phyloP scores from a whole-genome alignment of 2,888 invertebrate species.

The Volucella inflata region DNA sequence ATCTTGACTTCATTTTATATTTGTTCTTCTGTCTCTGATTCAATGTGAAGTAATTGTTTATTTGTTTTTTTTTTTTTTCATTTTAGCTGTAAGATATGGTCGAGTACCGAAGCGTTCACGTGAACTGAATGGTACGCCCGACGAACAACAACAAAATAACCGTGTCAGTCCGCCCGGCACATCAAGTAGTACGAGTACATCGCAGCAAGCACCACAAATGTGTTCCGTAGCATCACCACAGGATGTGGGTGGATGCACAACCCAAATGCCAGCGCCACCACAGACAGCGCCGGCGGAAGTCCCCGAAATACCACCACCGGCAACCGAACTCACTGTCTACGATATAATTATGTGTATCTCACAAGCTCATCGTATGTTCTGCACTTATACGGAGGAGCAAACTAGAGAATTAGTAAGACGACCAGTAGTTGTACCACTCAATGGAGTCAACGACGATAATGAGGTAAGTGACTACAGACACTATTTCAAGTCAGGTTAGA shows the following conservation, averaged over 20 bases:
- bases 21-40: neutral
- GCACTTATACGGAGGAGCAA: constrained; percentile 94
- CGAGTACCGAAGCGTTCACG: constrained; percentile 96
- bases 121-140: constrained; percentile 87
- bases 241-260: constrained; percentile 81
- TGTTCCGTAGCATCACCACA: constrained; percentile 84
- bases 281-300: constrained; percentile 52
- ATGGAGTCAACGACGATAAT: constrained; percentile 80
- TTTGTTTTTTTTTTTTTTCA: neutral
- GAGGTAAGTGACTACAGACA: constrained; percentile 37
- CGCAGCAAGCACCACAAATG: constrained; percentile 84
- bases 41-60: constrained; percentile 10
- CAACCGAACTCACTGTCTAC: constrained; percentile 88
- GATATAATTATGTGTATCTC: constrained; percentile 92
- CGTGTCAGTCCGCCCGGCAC: constrained; percentile 83
- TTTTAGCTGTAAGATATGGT: constrained; percentile 96
- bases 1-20: neutral
- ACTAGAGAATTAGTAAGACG: constrained; percentile 88
- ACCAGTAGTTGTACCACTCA: constrained; percentile 87
- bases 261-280: constrained; percentile 76
- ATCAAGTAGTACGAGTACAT: constrained; percentile 82
- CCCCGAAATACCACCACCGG: constrained; percentile 78
- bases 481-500: neutral
- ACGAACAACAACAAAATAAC: constrained; percentile 78
- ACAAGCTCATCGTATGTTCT: constrained; percentile 94